Evolutionary conservation across 2,113 vertebrate species (phyloP).

Genomic region (Microtus montanus): DNA sequence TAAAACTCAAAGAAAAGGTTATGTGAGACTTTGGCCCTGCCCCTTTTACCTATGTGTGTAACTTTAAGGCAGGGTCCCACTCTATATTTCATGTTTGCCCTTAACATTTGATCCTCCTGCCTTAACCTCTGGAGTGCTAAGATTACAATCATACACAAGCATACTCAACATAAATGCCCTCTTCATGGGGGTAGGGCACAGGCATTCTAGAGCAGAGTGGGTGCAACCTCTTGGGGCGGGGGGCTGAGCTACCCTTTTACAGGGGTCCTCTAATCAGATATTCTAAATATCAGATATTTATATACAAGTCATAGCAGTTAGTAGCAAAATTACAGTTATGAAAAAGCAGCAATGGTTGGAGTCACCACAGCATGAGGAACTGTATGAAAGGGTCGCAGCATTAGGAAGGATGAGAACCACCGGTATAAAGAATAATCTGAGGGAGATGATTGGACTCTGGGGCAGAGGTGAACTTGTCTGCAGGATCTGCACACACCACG

Average conservation of each 20-base stretch:
- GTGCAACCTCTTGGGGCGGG: not conserved
- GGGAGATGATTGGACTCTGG: not conserved
- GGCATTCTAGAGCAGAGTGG: not conserved
- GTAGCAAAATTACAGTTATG: not conserved
- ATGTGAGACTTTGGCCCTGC: not conserved
- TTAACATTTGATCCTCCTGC: not conserved
- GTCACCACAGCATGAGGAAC: not conserved
- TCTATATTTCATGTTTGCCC: not conserved
- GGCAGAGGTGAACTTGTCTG: not conserved
- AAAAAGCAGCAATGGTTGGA: not conserved
- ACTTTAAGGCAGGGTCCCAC: not conserved
- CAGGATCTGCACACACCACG: not conserved
- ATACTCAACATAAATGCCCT: not conserved
- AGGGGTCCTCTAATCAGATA: not conserved
- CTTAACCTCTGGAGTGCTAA: not conserved
- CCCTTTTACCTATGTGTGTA: not conserved
- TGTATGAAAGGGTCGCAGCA: not conserved
- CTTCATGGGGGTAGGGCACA: accelerated
- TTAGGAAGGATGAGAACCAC: not conserved
- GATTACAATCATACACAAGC: not conserved
- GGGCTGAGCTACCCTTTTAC: not conserved
- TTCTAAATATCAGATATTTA: not conserved
- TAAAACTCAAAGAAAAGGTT: not conserved
- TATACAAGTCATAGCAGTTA: not conserved
- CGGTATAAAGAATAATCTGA: not conserved